Base-by-base conservation (phyloP, 2,888 invertebrate species). In the Rotaria magnacalcarata region DNA sequence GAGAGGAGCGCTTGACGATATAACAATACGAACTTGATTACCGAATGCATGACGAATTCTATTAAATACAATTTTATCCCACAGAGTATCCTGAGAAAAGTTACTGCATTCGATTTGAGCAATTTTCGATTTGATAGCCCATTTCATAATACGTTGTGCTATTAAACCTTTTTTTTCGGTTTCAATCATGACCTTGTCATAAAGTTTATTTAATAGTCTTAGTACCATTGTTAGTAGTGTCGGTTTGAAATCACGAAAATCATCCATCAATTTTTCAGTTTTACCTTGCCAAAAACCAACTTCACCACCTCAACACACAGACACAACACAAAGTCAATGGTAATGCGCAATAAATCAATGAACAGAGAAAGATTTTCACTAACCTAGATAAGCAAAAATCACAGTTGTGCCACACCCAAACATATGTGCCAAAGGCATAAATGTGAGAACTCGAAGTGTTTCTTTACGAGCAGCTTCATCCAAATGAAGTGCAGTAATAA, bases 391-490 rank as follows among this genome's bases (percentile, higher is more conserved):
- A 52, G 52, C 16, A 52, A 52, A 52, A 16, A 52, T 10, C 2
- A 52, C 14, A 2, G 16, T 52, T 16, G 52, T 52, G 8, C 52
- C 88, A 86, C 97, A 93, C 92, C 98, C 98, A 89, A 97, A 94
- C 96, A 97, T 97, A 91, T 98, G 98, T 19, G 98, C 97, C 89
- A 99, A 92, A 1, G 98, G 98, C 89, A 99, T 93, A 92, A 97
- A 99, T 88, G 97, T 97, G 90, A 98, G 94, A 86, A 90, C 84
- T 52, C 86, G 19, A 27, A 60, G 84, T 60, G 67, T 52, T 52
- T 52, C 74, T 60, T 52, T 67, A 34, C 41, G 52, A 34, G 87
- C 56, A 11, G 80, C 43, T 50, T 67, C 43, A 58, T 84, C 85
- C 43, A 60, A 43, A 14, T 21, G n/a, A n/a, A 85, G n/a, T n/a